A percentile compares a stretch with the other conserved stretches of the same genome.
These are phyloP conservation scores for Sebastes minor DNA, from an alignment of 2,797 vertebrate genomes.

Conservation along the genomic window DNA sequence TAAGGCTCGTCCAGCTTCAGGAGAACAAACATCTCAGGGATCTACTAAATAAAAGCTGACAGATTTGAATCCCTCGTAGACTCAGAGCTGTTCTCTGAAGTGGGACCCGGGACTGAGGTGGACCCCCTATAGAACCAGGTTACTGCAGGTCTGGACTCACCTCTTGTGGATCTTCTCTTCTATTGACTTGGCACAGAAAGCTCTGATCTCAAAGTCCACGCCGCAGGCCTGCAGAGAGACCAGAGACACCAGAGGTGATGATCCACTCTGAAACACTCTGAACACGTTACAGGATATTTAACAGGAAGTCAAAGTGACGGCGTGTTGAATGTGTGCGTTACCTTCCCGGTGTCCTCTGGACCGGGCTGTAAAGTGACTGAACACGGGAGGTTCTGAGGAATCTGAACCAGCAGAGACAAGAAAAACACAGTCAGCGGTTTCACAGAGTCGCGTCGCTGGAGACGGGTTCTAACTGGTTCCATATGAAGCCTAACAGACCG, in stretches of 20 bases:
- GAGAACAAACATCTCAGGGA: too few species aligned
- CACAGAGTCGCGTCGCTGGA: too few species aligned
- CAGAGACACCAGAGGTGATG: too few species aligned
- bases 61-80: not conserved
- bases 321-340: slow-evolving; percentile 45
- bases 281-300: not conserved
- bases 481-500: too few species aligned
- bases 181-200: slow-evolving; percentile 88
- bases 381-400: slow-evolving; percentile 95
- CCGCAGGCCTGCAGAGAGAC: slow-evolving; percentile 84
- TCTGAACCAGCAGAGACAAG: slow-evolving; percentile 73
- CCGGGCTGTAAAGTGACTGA: slow-evolving; percentile 96
- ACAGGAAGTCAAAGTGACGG: not conserved
- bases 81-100: not conserved
- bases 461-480: too few species aligned
- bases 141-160: slow-evolving; percentile 50
- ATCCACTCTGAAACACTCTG: not conserved
- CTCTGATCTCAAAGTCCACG: slow-evolving; percentile 84
- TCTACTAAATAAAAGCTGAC: too few species aligned
- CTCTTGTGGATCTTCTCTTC: slow-evolving; percentile 86
- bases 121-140: not conserved
- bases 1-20: not conserved
- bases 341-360: slow-evolving; percentile 96
- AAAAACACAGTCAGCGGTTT: too few species aligned
- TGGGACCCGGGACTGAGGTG: not conserved